These are phyloP conservation scores for Neoascia interrupta DNA, from an alignment of 2,888 invertebrate genomes.

Conservation along the genomic window DNA sequence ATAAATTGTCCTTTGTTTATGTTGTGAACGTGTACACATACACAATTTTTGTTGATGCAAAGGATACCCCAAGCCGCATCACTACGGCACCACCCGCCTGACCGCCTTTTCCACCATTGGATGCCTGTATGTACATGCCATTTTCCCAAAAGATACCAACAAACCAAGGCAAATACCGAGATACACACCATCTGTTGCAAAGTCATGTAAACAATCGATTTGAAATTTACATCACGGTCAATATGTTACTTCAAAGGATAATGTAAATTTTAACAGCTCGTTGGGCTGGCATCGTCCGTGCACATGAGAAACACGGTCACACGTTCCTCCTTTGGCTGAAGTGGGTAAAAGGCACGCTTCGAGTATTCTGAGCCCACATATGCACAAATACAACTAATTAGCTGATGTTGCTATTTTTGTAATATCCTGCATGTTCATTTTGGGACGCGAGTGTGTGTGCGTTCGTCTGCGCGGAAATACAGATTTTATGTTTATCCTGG, in stretches of 20 bases:
- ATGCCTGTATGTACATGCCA: too few relatives aligned
- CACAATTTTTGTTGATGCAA: too few relatives aligned
- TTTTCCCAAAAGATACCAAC: too few relatives aligned
- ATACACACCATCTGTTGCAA: conserved; percentile 68
- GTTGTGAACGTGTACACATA: too few relatives aligned
- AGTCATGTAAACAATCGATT: conserved; percentile 70
- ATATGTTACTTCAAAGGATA: conserved; percentile 57
- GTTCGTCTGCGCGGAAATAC: conserved; percentile 9
- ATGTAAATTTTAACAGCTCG: conserved; percentile 60
- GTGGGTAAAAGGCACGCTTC: not conserved
- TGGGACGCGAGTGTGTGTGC: conserved; percentile 1
- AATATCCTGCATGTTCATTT: not conserved
- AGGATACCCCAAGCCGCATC: too few relatives aligned
- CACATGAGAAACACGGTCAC: conserved; percentile 4
- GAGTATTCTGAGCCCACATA: conserved; percentile 25
- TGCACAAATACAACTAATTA: conserved; percentile 48
- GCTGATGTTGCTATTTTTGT: conserved; percentile 34
- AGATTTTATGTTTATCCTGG: conserved; percentile 5
- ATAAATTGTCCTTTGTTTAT: too few relatives aligned
- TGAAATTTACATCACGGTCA: conserved; percentile 69
- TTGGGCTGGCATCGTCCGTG: conserved; percentile 10
- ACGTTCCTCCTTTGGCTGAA: not conserved
- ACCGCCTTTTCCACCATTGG: too few relatives aligned
- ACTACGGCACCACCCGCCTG: too few relatives aligned
- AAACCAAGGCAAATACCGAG: too few relatives aligned